These are phyloP conservation scores for Gymnopithys bicolor DNA, from an alignment of 2,797 vertebrate species.

Conservation along the genomic window DNA sequence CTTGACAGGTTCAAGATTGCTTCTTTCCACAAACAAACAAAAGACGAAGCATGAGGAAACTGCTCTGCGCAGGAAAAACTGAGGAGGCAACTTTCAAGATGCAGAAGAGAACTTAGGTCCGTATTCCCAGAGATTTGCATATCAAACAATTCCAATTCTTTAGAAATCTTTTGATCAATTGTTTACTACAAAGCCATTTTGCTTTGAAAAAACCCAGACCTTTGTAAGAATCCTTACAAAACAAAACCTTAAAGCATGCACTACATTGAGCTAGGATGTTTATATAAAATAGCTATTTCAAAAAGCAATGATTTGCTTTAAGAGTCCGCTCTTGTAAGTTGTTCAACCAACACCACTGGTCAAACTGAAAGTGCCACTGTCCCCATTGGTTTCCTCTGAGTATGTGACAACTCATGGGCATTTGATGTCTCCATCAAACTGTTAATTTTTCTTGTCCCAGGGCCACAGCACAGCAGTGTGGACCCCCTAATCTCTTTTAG, in stretches of 20 bases:
- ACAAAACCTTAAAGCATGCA: neutral
- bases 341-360: neutral
- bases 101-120: neutral
- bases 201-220: conserved; percentile 15
- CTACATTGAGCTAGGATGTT: neutral
- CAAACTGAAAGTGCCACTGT: neutral
- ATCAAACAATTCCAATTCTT: neutral
- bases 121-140: neutral
- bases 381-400: neutral
- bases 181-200: conserved; percentile 10
- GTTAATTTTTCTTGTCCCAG: neutral
- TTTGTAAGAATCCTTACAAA: neutral
- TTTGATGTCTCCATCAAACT: neutral
- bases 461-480: neutral
- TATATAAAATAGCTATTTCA: conserved; percentile 27
- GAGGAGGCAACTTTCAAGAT: neutral
- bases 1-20: neutral
- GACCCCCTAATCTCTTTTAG: neutral
- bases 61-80: neutral
- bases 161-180: neutral
- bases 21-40: neutral
- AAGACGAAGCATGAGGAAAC: neutral
- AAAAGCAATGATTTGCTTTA: neutral
- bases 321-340: neutral
- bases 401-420: neutral